Percentiles rank a stretch among this genome's conserved stretches.
Conservation (phyloP, 2,113 vertebrate species). For the Dromas ardeola region DNA sequence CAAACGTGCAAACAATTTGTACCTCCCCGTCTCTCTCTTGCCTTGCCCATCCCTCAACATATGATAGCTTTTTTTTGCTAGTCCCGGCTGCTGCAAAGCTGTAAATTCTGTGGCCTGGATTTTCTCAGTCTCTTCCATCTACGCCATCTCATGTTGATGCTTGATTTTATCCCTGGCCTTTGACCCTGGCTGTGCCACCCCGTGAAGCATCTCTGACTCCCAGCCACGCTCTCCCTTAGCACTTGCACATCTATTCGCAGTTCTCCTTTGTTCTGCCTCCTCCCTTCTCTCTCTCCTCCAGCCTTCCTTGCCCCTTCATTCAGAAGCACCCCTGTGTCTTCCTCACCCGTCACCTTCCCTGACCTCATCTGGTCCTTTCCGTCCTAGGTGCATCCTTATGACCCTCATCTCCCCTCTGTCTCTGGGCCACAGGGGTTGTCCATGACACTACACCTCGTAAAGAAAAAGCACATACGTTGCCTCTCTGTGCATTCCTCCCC, state of each 20-base stretch:
- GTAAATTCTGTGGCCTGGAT: neutral
- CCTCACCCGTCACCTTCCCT: neutral
- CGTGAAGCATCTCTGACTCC: neutral
- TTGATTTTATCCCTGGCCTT: neutral
- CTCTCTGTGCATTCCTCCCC: neutral
- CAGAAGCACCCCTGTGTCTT: neutral
- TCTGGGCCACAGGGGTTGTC: neutral
- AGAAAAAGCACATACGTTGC: neutral
- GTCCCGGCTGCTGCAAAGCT: constrained; percentile 7
- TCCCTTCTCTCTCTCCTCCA: neutral
- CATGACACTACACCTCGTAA: fast-evolving
- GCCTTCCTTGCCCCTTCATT: neutral
- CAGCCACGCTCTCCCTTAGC: neutral
- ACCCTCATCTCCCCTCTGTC: fast-evolving
- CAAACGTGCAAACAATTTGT: neutral
- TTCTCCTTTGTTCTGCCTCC: neutral
- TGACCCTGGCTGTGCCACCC: neutral
- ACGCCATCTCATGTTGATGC: fast-evolving
- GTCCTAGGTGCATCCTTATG: neutral
- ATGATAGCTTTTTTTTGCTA: neutral
- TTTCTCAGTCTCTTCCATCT: neutral
- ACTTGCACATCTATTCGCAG: fast-evolving
- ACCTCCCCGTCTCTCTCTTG: neutral
- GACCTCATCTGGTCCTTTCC: neutral
- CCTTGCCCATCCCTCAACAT: neutral